These are phyloP conservation scores for Geotrypetes seraphini DNA, from an alignment of 2,797 vertebrate genomes.

Conservation along the genomic window DNA sequence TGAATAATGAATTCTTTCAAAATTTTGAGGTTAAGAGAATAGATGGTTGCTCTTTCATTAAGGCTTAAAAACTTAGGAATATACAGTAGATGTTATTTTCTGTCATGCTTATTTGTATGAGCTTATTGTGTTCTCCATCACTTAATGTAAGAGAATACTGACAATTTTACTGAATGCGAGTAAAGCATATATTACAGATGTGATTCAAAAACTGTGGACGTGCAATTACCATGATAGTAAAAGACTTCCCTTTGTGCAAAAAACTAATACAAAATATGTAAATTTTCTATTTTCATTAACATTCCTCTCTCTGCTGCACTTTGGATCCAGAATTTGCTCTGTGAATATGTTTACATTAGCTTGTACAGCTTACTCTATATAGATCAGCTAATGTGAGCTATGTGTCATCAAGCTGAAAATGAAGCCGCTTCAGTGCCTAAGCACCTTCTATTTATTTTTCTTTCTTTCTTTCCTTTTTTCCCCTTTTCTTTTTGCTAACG, in stretches of 20 bases:
- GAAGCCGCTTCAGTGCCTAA: slow-evolving; percentile 24
- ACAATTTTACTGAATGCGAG: slow-evolving; percentile 32
- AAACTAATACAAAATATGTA: background rate
- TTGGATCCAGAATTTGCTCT: slow-evolving; percentile 1
- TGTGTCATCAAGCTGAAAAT: slow-evolving; percentile 34
- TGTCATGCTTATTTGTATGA: slow-evolving; percentile 31
- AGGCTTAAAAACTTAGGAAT: slow-evolving; percentile 30
- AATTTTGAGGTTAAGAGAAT: slow-evolving; percentile 28
- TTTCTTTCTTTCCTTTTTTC: too few relatives aligned
- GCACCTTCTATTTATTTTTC: slow-evolving; percentile 34
- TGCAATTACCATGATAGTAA: background rate
- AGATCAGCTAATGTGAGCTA: slow-evolving; percentile 36
- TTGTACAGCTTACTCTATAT: slow-evolving; percentile 27
- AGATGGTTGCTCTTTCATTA: slow-evolving; percentile 27
- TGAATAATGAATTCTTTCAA: slow-evolving; percentile 26
- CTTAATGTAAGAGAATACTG: slow-evolving; percentile 35
- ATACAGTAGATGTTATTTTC: too few relatives aligned
- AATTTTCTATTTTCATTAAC: background rate
- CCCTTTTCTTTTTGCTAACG: slow-evolving; percentile 44
- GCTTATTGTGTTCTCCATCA: slow-evolving; percentile 37
- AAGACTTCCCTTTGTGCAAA: slow-evolving; percentile 2
- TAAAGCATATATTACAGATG: slow-evolving; percentile 33
- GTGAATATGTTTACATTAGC: slow-evolving; percentile 21
- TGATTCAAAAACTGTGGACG: slow-evolving; percentile 12
- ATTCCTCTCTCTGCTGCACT: too few relatives aligned